Percentiles rank a stretch among this genome's conserved stretches.
Conservation (phyloP, 2,888 invertebrate species). For the Augochlorella aurata region DNA sequence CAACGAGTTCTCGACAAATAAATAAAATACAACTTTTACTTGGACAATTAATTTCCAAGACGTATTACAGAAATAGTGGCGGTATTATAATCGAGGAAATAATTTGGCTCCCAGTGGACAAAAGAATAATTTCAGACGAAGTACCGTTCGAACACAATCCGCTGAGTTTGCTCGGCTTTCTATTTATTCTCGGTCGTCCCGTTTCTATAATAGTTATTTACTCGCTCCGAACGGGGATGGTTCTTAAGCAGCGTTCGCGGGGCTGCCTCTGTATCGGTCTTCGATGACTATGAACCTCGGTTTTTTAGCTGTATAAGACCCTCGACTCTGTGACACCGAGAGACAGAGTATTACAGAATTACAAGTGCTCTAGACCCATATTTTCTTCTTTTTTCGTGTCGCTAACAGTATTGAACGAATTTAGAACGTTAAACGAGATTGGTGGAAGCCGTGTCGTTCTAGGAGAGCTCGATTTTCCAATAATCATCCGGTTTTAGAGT, state of each 20-base stretch:
- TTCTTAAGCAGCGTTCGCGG: constrained; percentile 1
- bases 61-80: too few relatives aligned
- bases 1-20: too few relatives aligned
- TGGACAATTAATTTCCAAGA: too few relatives aligned
- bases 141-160: background rate
- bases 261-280: background rate
- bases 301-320: background rate
- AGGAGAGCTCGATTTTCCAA: background rate
- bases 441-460: background rate
- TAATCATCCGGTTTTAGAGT: background rate
- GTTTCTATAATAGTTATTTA: constrained; percentile 23
- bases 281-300: background rate
- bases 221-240: background rate
- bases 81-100: constrained; percentile 9
- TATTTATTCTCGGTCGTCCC: constrained; percentile 28
- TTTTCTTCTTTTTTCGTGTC: background rate
- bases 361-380: constrained; percentile 3
- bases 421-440: background rate
- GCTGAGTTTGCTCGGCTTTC: constrained; percentile 34
- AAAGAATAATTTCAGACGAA: constrained; percentile 15
- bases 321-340: background rate
- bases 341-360: background rate
- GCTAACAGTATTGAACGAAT: background rate
- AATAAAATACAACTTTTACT: too few relatives aligned
- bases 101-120: constrained; percentile 1